Conservation (phyloP, 2,888 invertebrate genomes). For the Ceriagrion tenellum region DNA sequence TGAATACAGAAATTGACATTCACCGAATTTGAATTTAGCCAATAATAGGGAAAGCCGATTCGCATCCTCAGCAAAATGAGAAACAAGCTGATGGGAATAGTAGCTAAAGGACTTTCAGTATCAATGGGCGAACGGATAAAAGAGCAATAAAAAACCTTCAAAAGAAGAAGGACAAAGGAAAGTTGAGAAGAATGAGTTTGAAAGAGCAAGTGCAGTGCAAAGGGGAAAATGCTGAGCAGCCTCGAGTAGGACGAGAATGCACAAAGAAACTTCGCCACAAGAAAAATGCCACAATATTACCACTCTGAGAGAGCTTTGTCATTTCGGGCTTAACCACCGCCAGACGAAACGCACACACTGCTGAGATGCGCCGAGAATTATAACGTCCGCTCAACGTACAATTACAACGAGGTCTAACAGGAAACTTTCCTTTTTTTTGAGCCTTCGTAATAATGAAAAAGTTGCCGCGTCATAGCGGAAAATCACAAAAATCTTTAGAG, state of each 20-base stretch:
- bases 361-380: conserved; percentile 31
- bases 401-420: conserved; percentile 52
- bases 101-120: no score
- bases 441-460: conserved; percentile 19
- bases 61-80: no score
- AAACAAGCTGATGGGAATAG: no score
- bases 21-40: no score
- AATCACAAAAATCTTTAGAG: conserved; percentile 17
- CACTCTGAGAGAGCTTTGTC: background rate
- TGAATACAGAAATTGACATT: no score
- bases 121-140: no score
- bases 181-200: no score
- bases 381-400: conserved; percentile 28
- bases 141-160: background rate
- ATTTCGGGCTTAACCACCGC: background rate
- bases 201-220: no score
- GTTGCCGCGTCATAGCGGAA: conserved; percentile 53
- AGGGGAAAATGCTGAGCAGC: background rate
- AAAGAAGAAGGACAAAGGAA: background rate
- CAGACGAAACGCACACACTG: conserved; percentile 4
- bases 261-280: background rate
- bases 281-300: background rate
- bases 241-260: background rate
- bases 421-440: background rate
- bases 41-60: no score